Base-by-base conservation (phyloP, 1,140 invertebrate species). In the Conus betulinus region DNA sequence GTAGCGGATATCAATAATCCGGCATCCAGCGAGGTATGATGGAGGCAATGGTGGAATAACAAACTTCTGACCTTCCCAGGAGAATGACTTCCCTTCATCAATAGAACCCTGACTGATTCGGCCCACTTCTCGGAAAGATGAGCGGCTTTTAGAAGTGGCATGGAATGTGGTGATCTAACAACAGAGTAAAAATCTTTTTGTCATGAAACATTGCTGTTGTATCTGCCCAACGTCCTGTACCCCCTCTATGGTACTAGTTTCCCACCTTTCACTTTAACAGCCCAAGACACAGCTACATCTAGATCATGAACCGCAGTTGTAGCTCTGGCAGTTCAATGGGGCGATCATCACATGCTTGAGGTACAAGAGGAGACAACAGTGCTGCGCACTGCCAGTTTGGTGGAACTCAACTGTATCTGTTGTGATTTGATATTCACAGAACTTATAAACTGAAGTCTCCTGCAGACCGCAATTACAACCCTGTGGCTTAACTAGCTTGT, bases 1-100 rank as follows among this genome's bases (percentile, higher is more conserved):
- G 78, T 94, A 94, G 20, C 63, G 78, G 27, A 93, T 91, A 63
- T 94, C 91, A 85, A 94, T 94, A 71, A 94, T 93, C 17, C 84
- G 91, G 87, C 93, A 94, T 11, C 93, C 93, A n/a, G 79, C 81
- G 10, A 94, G 93, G 57, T 91, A 88, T 11, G 93, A 93, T 51
- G 93, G 93, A 2, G 93, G 93, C 15, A 93, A 27, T 23, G 93
- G 90, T 27, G 93, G 93, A 27, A 94, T 82, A 27, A 89, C 88
- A 25, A 93, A 20, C 57, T 71, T 39, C 13, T 91, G 90, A 23
- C 89, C 85, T 13, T 83, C 89, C 93, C 93, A 94, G 3, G 85
- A 55, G 57, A 92, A 92, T 17, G 55, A 85, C 15, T 88, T 53
- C n/a, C 90, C 88, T 5, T 90, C 89, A n/a, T 81, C 74, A 76